A percentile compares a stretch with the other conserved stretches of the same genome.
Conservation (phyloP, 2,113 vertebrate species). For the Chrysochloris asiatica region DNA sequence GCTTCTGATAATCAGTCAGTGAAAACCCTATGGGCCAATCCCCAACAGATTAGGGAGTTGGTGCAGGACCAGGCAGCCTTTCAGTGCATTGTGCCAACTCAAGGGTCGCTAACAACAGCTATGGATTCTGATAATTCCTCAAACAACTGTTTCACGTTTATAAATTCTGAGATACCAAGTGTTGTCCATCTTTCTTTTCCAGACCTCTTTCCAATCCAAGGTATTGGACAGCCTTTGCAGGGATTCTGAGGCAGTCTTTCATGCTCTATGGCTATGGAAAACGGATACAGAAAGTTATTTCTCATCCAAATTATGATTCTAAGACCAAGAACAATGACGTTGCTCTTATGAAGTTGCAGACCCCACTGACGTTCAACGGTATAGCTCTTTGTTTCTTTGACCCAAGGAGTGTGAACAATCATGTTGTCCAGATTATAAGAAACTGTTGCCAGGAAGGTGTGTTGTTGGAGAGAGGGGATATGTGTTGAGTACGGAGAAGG, state of each 20-base stretch:
- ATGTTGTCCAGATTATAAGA: fast-evolving
- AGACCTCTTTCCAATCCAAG: slow-evolving; percentile 71
- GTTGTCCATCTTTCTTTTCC: not conserved
- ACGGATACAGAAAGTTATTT: slow-evolving; percentile 80
- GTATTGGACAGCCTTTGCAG: slow-evolving; percentile 82
- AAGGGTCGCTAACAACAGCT: not conserved
- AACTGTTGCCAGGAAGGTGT: not conserved
- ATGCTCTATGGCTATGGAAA: slow-evolving; percentile 21
- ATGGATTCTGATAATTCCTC: fast-evolving
- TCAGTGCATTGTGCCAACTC: not conserved
- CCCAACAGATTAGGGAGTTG: not conserved
- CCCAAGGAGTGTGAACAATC: fast-evolving
- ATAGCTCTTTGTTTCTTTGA: not conserved
- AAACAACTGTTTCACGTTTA: fast-evolving
- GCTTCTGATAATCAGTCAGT: not conserved
- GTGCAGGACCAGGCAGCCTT: not conserved
- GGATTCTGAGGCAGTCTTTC: slow-evolving; percentile 76
- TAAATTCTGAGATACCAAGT: fast-evolving
- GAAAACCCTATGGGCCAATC: not conserved
- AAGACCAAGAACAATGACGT: slow-evolving; percentile 86
- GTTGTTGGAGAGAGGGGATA: fast-evolving
- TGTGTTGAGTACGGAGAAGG: fast-evolving
- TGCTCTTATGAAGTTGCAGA: slow-evolving; percentile 86
- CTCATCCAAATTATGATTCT: slow-evolving; percentile 83
- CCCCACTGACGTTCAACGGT: slow-evolving; percentile 78